Conservation (phyloP, 2,797 vertebrate species). For the Hephaestus fuliginosus region DNA sequence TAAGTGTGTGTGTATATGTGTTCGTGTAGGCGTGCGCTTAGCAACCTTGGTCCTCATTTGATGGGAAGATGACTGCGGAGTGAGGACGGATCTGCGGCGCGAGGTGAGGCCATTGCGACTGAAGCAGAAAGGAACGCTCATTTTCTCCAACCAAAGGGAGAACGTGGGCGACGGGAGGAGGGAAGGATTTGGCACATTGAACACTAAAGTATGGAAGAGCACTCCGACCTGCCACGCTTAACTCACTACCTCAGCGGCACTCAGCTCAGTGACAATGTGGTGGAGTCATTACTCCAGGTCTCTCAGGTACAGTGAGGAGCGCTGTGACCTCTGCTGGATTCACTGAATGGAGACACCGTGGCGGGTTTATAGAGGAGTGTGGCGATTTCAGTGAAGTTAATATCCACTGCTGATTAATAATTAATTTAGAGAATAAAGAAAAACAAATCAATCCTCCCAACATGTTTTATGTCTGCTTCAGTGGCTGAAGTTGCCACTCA, state of each 20-base stretch:
- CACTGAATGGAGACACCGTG: conserved; percentile 23
- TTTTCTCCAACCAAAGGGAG: conserved; percentile 67
- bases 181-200: conserved; percentile 68
- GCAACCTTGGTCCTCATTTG: conserved; percentile 31
- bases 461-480: conserved; percentile 1
- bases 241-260: conserved; percentile 50
- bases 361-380: conserved; percentile 28
- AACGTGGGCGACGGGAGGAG: conserved; percentile 68
- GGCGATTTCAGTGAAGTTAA: conserved; percentile 19
- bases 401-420: conserved; percentile 25
- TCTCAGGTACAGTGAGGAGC: conserved; percentile 60
- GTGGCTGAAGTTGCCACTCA: conserved; percentile 10
- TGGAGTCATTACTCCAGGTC: conserved; percentile 78
- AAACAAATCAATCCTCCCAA: not conserved
- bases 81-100: conserved; percentile 47
- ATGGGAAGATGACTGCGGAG: conserved; percentile 22
- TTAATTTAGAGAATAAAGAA: conserved; percentile 11
- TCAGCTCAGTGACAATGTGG: conserved; percentile 75
- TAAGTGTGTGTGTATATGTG: conserved; percentile 6
- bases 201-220: conserved; percentile 73
- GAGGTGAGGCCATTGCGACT: conserved; percentile 58
- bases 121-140: conserved; percentile 65
- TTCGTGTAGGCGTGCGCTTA: conserved; percentile 6
- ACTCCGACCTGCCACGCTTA: conserved; percentile 60
- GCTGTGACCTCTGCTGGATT: conserved; percentile 53